phyloP scores from a whole-genome alignment of 2,113 vertebrate species.

The Oxyura jamaicensis region DNA sequence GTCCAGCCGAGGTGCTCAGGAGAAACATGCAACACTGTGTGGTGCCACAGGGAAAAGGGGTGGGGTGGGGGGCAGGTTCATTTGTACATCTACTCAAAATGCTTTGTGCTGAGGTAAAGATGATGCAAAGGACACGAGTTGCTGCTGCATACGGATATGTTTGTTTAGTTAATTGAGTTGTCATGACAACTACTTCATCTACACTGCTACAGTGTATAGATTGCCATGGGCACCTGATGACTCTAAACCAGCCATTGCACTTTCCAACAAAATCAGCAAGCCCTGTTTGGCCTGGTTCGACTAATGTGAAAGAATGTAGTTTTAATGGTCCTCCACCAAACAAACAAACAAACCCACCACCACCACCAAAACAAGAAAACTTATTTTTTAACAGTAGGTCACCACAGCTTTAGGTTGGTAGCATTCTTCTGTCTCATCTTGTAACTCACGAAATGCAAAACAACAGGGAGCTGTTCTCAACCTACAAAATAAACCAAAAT shows the following conservation, averaged over 20 bases:
- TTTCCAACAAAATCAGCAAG: neutral
- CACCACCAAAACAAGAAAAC: neutral
- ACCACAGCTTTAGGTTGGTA: neutral
- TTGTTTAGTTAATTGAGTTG: conserved; percentile 57
- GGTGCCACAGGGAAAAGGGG: too few relatives aligned
- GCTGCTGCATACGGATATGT: neutral
- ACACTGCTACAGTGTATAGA: neutral
- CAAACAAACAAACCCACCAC: too few relatives aligned
- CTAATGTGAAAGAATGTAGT: neutral
- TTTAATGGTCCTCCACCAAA: neutral
- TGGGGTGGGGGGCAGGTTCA: neutral
- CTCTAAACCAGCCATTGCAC: neutral
- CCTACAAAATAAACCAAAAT: neutral
- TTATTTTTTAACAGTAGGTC: neutral
- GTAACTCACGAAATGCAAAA: neutral
- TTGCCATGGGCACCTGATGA: neutral
- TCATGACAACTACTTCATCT: conserved; percentile 47
- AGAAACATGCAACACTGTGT: neutral
- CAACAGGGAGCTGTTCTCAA: neutral
- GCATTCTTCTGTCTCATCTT: neutral
- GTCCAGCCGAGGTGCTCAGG: neutral
- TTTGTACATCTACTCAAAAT: neutral
- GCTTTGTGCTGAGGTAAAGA: neutral
- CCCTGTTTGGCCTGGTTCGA: neutral
- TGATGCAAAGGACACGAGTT: neutral